Evolutionary conservation across 1,140 invertebrate species (phyloP), one percentile per base, ranked within the genome.

Genomic region (Paracyclopina nana): DNA sequence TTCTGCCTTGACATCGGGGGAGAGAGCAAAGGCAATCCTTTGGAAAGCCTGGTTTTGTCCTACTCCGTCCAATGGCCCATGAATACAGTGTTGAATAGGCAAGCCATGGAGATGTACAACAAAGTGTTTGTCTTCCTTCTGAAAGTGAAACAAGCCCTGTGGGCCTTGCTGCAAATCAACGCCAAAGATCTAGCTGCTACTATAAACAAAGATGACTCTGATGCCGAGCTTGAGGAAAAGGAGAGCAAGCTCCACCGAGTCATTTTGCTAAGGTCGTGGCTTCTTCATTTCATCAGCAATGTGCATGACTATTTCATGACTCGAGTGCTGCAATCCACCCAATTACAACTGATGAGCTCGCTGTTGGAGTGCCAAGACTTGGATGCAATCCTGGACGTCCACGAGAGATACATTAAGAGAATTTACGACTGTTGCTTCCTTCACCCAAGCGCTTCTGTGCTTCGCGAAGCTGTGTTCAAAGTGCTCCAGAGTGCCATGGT

Each of bases 261-360:
- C 30, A 69, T 76, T 48, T 61, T 71, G 25, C 60, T 78, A 6
- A 62, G 72, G 51, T 74, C 76, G 58, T 71, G 69, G 61, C 61
- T 77, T 4, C 55, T 74, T 11, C 72, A 76, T 59, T 70, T 74
- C 31, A 64, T 76, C 42, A 72, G 71, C 49, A 72, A 67, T 42
- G 65, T 77, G 42, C 73, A 77, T 55, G 68, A 72, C 52, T 77
- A 77, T 54, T 62, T 77, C 27, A 73, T 75, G 59, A 73, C 73
- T 2, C 69, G 73, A 61, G 71, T 75, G 43, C 61, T 76, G 14
- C 70, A 72, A 52, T 68, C 66, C 55, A 64, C 70, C 26, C 68
- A 69, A 9, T 58, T 66, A 24, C 60, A 67, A 51, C 63, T 73
- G 16, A 64, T n/a, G 18, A 25, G 27, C 16, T n/a, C 14, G 3